Percentiles rank a stretch among this genome's conserved stretches.
Evolutionary conservation across 2,888 invertebrate species (phyloP).

Genomic region (Scaptodrosophila latifasciaeformis): DNA sequence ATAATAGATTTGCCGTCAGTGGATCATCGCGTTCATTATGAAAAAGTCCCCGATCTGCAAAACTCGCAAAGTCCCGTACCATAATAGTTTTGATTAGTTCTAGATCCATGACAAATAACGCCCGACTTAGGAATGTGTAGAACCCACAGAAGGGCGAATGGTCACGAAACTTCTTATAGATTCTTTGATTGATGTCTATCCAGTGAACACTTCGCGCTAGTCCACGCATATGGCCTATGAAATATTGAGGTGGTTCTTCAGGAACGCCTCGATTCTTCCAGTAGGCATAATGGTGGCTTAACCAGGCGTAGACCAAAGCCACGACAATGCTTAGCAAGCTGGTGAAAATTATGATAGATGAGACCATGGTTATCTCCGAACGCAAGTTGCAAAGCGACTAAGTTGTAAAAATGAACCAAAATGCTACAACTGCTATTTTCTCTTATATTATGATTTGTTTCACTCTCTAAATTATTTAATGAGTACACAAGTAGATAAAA

Average conservation of each 20-base stretch:
- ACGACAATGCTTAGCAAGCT: constrained; percentile 13
- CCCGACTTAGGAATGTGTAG: constrained; percentile 52
- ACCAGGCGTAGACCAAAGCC: constrained; percentile 23
- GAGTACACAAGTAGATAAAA: too few relatives aligned
- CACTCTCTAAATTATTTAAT: too few relatives aligned
- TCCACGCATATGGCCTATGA: constrained; percentile 58
- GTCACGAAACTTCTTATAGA: constrained; percentile 44
- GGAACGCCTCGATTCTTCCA: constrained; percentile 52
- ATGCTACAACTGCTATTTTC: too few relatives aligned
- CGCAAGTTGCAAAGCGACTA: too few relatives aligned
- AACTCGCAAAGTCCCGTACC: constrained; percentile 67
- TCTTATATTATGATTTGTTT: too few relatives aligned
- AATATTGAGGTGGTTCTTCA: constrained; percentile 35
- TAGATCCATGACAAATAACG: constrained; percentile 41
- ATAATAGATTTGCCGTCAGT: constrained; percentile 57
- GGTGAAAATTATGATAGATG: too few relatives aligned
- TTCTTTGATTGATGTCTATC: constrained; percentile 48
- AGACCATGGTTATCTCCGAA: too few relatives aligned
- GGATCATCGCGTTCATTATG: constrained; percentile 62
- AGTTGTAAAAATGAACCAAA: too few relatives aligned
- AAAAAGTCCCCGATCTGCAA: constrained; percentile 61
- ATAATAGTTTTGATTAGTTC: constrained; percentile 62
- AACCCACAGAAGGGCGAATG: constrained; percentile 51
- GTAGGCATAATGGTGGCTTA: constrained; percentile 39
- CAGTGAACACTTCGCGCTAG: constrained; percentile 41